phyloP scores from a whole-genome alignment of 1,140 invertebrate species.

The Asbolus verrucosus region DNA sequence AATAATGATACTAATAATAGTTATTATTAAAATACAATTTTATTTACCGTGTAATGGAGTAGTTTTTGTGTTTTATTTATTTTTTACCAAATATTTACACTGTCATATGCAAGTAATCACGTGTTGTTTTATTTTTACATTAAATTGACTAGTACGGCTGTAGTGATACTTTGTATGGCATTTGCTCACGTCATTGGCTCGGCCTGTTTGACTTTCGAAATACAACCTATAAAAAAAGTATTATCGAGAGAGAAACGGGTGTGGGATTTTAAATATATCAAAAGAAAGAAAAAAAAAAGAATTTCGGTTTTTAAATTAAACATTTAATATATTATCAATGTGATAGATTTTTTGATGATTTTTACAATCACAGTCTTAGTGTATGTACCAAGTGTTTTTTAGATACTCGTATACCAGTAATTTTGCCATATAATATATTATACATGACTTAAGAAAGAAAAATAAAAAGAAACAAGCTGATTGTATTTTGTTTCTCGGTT shows the following conservation, averaged over 20 bases:
- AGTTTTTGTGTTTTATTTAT: slow-evolving; percentile 34
- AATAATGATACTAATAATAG: slow-evolving; percentile 51
- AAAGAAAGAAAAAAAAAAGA: slow-evolving; percentile 17
- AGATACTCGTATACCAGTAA: slow-evolving; percentile 66
- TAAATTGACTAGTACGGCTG: slow-evolving; percentile 53
- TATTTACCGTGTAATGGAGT: slow-evolving; percentile 46
- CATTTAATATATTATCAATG: slow-evolving; percentile 64
- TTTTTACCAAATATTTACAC: slow-evolving; percentile 48
- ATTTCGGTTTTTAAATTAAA: slow-evolving; percentile 50
- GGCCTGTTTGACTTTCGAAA: slow-evolving; percentile 1
- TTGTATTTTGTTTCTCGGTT: slow-evolving; percentile 32
- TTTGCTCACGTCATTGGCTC: slow-evolving; percentile 59
- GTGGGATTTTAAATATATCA: slow-evolving; percentile 26
- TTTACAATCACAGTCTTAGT: slow-evolving; percentile 66
- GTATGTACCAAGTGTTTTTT: slow-evolving; percentile 64
- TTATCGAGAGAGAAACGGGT: slow-evolving; percentile 15
- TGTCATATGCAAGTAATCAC: slow-evolving; percentile 49
- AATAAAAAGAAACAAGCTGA: slow-evolving; percentile 44
- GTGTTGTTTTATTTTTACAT: slow-evolving; percentile 45
- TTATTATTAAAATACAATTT: slow-evolving; percentile 58
- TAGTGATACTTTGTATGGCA: slow-evolving; percentile 59
- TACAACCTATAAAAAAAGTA: background rate
- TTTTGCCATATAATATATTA: slow-evolving; percentile 63
- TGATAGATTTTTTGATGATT: slow-evolving; percentile 67
- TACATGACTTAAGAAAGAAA: slow-evolving; percentile 54